Conservation (phyloP, 2,797 vertebrate genomes). For the Scyliorhinus canicula region DNA sequence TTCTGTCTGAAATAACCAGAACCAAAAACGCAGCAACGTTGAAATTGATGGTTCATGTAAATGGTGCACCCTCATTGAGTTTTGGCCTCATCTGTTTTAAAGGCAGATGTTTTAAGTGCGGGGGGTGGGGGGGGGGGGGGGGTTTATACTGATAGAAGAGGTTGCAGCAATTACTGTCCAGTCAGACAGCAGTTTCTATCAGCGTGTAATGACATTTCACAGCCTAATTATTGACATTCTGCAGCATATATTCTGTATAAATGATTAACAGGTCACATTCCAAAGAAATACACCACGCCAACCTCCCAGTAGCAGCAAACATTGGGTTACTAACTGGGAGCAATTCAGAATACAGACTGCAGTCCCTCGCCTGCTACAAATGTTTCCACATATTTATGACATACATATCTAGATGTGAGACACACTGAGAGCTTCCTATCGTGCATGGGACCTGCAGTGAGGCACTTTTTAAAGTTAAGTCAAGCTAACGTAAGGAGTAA, state of each 20-base stretch:
- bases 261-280: constrained; percentile 18
- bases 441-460: background rate
- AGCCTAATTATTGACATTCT: constrained; percentile 18
- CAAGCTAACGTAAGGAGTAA: no score
- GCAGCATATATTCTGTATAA: background rate
- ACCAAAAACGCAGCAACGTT: background rate
- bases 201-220: background rate
- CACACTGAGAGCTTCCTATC: background rate
- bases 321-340: background rate
- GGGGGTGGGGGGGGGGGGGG: no score
- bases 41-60: background rate
- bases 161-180: background rate
- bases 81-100: background rate
- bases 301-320: background rate
- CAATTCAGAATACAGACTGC: background rate
- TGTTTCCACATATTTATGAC: background rate
- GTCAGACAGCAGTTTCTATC: background rate
- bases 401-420: background rate
- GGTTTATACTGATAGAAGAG: background rate
- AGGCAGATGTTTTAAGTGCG: background rate
- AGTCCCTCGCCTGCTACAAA: background rate
- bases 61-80: background rate
- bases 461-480: background rate
- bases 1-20: background rate
- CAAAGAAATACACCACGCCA: background rate